These are phyloP conservation scores for Euwallacea similis DNA, from an alignment of 1,140 invertebrate genomes.

Conservation along the genomic window DNA sequence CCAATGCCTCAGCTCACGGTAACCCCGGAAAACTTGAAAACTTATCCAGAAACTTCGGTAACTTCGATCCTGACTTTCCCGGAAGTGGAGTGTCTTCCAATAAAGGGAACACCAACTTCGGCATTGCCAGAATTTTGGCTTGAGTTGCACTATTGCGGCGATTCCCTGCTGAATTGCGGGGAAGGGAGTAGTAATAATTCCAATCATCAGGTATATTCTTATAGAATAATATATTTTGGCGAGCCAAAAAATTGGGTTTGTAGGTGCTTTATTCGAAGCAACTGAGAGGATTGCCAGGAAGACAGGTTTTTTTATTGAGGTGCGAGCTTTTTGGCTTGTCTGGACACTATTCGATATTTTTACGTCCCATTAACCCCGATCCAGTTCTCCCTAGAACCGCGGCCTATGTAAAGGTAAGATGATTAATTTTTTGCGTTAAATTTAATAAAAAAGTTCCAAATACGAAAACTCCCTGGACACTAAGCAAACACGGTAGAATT, in stretches of 20 bases:
- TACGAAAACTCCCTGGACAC: not conserved
- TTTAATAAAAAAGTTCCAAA: not conserved
- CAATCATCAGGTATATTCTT: conserved; percentile 41
- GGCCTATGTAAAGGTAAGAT: conserved; percentile 66
- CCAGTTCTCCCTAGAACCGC: conserved; percentile 63
- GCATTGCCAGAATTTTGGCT: conserved; percentile 70
- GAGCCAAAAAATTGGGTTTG: not conserved
- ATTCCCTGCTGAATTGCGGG: conserved; percentile 50
- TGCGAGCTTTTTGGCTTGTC: conserved; percentile 79
- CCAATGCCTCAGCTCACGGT: conserved; percentile 70
- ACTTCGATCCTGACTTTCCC: conserved; percentile 72
- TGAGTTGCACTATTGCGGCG: conserved; percentile 76
- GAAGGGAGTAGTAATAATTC: conserved; percentile 37
- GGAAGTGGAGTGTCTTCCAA: conserved; percentile 64
- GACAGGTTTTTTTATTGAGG: conserved; percentile 63
- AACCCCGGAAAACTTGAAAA: conserved; percentile 71
- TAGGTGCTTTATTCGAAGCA: conserved; percentile 69
- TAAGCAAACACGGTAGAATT: too few relatives aligned
- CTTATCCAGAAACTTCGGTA: conserved; percentile 75
- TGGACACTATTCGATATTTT: conserved; percentile 71
- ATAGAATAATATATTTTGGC: not conserved
- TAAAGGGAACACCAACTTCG: conserved; percentile 59
- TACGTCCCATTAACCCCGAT: conserved; percentile 61
- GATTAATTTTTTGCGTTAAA: not conserved
- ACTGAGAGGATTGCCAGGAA: conserved; percentile 68